These are phyloP conservation scores for Actinostola sp. DNA, from an alignment of 92 coral and sea anemone species.

Conservation along the genomic window DNA sequence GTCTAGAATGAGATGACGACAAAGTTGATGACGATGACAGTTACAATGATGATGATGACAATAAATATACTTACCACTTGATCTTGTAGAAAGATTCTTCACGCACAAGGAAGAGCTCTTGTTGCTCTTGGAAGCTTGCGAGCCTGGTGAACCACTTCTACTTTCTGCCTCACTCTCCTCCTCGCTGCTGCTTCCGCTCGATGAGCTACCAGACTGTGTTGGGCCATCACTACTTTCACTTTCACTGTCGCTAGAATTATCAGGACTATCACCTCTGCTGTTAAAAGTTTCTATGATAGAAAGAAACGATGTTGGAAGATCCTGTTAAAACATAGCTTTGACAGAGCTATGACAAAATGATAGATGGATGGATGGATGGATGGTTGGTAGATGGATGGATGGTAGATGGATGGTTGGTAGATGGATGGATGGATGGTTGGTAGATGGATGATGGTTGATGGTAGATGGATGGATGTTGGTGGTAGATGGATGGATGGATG, in stretches of 20 bases:
- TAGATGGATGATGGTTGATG: too few relatives aligned
- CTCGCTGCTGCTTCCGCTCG: slow-evolving; percentile 73
- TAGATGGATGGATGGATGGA: too few relatives aligned
- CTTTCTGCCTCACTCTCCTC: slow-evolving; percentile 79
- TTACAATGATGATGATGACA: not conserved
- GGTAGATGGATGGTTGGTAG: too few relatives aligned
- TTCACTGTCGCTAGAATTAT: slow-evolving; percentile 77
- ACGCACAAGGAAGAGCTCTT: slow-evolving; percentile 80
- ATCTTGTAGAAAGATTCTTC: slow-evolving; percentile 82
- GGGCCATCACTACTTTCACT: slow-evolving; percentile 84
- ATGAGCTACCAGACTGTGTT: slow-evolving; percentile 76
- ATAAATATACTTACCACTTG: slow-evolving; percentile 73
- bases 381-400: too few relatives aligned
- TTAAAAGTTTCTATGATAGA: slow-evolving; percentile 44
- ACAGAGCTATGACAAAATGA: not conserved
- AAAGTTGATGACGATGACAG: not conserved
- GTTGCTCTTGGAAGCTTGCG: slow-evolving; percentile 50
- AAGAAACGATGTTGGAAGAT: not conserved
- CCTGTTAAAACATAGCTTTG: not conserved
- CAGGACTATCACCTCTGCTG: slow-evolving; percentile 66
- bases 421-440: too few relatives aligned
- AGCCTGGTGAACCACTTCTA: slow-evolving; percentile 54
- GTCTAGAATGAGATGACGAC: slow-evolving; percentile 47
- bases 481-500: too few relatives aligned
- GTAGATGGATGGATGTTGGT: too few relatives aligned